phyloP scores from a whole-genome alignment of 2,888 invertebrate species.

The Syritta pipiens region DNA sequence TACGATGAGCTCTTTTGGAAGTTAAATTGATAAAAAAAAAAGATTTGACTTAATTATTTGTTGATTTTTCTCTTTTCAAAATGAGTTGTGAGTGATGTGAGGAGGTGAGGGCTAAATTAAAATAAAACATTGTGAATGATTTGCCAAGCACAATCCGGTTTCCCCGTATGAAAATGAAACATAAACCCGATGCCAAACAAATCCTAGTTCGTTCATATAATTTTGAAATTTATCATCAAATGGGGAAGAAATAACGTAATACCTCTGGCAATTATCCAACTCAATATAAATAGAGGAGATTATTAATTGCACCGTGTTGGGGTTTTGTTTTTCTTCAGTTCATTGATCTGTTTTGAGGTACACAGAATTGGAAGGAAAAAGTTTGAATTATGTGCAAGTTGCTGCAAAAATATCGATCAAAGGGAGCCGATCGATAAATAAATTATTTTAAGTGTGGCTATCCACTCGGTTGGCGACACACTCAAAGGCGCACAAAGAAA shows the following conservation, averaged over 20 bases:
- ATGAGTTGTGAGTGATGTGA: conserved; percentile 65
- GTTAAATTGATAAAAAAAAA: not conserved
- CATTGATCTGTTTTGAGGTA: conserved; percentile 60
- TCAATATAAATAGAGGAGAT: conserved; percentile 17
- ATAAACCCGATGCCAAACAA: too few relatives aligned
- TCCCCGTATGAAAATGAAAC: too few relatives aligned
- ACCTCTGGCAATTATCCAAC: conserved; percentile 43
- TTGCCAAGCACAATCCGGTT: not conserved
- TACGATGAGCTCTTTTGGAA: conserved; percentile 31
- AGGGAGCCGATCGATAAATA: too few relatives aligned
- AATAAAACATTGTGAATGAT: conserved; percentile 13
- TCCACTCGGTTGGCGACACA: too few relatives aligned
- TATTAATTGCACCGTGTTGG: conserved; percentile 41
- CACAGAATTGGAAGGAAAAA: not conserved
- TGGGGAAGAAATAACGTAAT: conserved; percentile 10
- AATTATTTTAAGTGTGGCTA: too few relatives aligned
- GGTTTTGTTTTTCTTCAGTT: conserved; percentile 12
- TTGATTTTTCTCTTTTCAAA: conserved; percentile 73
- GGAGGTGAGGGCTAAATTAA: conserved; percentile 20
- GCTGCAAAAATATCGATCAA: too few relatives aligned
- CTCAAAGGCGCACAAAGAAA: too few relatives aligned
- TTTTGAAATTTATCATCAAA: conserved; percentile 4
- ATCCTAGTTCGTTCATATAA: too few relatives aligned
- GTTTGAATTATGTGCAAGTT: not conserved
- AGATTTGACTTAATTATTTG: conserved; percentile 60